These are phyloP conservation scores for Sorex araneus DNA, from an alignment of 2,113 vertebrate genomes.

Conservation along the genomic window DNA sequence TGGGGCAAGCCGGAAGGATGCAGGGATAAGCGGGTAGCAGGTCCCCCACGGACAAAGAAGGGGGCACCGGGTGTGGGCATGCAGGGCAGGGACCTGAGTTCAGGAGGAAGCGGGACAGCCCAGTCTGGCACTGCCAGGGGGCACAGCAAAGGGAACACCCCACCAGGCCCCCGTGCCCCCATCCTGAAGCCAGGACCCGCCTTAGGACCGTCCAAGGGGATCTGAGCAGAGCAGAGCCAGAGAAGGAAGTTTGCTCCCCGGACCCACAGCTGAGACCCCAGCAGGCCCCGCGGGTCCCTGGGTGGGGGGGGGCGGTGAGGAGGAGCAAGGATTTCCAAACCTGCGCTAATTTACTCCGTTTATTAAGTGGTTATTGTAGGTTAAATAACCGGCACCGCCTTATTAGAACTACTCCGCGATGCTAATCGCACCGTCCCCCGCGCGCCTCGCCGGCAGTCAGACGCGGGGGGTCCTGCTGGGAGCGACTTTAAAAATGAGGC, in stretches of 20 bases:
- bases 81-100: not conserved
- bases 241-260: not conserved
- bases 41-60: not conserved
- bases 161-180: too few relatives aligned
- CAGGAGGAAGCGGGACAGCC: not conserved
- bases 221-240: too few relatives aligned
- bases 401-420: conserved; percentile 81
- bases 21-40: not conserved
- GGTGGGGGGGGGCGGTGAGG: too few relatives aligned
- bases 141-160: too few relatives aligned
- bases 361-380: conserved; percentile 82
- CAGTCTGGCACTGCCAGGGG: not conserved
- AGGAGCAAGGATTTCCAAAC: not conserved
- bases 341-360: conserved; percentile 75
- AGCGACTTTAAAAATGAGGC: conserved; percentile 82
- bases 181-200: not conserved
- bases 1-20: too few relatives aligned
- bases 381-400: conserved; percentile 86
- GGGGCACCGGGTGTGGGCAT: not conserved
- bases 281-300: not conserved
- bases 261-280: not conserved
- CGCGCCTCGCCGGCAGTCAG: conserved; percentile 55
- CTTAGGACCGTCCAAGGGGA: too few relatives aligned
- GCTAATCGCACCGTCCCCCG: conserved; percentile 71
- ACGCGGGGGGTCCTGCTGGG: conserved; percentile 74